A percentile compares a stretch with the other conserved stretches of the same genome.
Evolutionary conservation across 2,113 vertebrate species (phyloP).

Genomic region (Nymphicus hollandicus): DNA sequence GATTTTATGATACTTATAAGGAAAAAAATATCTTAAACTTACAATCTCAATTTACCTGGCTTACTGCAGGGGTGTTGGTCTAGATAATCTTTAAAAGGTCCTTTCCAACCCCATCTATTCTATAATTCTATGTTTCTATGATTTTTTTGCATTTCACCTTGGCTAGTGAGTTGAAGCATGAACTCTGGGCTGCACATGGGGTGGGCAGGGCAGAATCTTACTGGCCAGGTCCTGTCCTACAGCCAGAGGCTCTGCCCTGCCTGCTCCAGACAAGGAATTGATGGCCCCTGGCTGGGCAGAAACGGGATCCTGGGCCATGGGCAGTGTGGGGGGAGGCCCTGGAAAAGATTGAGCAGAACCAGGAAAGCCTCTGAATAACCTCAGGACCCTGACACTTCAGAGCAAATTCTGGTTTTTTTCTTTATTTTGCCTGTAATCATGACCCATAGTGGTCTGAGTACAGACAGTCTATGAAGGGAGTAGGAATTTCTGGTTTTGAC

Average conservation of each 20-base stretch:
- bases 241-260: not conserved
- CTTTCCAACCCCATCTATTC: not conserved
- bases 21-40: not conserved
- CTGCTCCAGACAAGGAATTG: not conserved
- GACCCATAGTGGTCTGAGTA: not conserved
- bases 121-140: not conserved
- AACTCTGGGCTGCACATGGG: not conserved
- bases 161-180: not conserved
- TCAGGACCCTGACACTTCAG: not conserved
- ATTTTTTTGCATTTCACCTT: not conserved
- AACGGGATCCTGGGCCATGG: not conserved
- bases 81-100: not conserved
- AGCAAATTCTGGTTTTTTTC: not conserved
- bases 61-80: not conserved
- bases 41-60: not conserved
- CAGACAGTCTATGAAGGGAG: not conserved
- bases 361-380: not conserved
- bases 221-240: not conserved
- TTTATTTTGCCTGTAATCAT: not conserved
- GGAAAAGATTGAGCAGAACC: not conserved
- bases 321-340: rapidly evolving
- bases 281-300: not conserved
- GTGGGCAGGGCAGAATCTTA: not conserved
- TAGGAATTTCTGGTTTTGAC: not conserved
- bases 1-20: not conserved